Evolutionary conservation across 2,888 invertebrate genomes (phyloP).

Genomic region (Stenodema calcarata): DNA sequence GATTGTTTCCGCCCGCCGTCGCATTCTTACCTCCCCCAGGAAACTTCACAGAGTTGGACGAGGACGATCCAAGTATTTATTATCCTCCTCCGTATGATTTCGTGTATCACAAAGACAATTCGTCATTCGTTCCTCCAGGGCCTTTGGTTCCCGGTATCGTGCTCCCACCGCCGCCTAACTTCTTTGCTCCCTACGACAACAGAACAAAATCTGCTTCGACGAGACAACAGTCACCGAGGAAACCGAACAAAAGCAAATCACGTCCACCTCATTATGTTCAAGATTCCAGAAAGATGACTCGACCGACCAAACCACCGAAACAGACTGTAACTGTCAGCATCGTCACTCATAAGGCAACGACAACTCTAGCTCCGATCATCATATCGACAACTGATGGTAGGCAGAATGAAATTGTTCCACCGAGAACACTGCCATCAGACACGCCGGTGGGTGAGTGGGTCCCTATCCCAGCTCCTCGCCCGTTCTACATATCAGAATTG

Average conservation of each 20-base stretch:
- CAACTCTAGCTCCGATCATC: conserved; percentile 8
- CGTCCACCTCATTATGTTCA: conserved; percentile 20
- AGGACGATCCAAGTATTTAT: conserved; percentile 89
- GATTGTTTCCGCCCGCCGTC: conserved; percentile 72
- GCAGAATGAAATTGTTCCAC: conserved; percentile 55
- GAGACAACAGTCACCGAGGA: conserved; percentile 57
- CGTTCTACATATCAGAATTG: conserved; percentile 57
- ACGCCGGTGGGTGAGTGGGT: conserved; percentile 57
- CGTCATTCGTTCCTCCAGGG: conserved; percentile 78
- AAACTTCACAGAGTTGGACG: conserved; percentile 80
- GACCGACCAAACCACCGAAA: conserved; percentile 49
- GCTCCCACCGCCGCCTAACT: conserved; percentile 85
- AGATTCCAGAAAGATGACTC: conserved; percentile 46
- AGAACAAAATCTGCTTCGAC: conserved; percentile 61
- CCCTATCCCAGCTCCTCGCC: conserved; percentile 58
- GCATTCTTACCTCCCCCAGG: conserved; percentile 64
- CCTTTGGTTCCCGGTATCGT: conserved; percentile 89
- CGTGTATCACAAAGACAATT: conserved; percentile 80
- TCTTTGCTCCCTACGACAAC: conserved; percentile 74
- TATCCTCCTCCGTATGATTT: conserved; percentile 92
- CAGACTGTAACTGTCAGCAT: conserved; percentile 43
- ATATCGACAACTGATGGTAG: conserved; percentile 48
- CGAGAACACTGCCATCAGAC: conserved; percentile 50
- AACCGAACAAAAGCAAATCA: conserved; percentile 48
- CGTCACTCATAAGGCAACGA: conserved; percentile 12